Conservation (phyloP, 2,888 invertebrate species). For the Allygus modestus region DNA sequence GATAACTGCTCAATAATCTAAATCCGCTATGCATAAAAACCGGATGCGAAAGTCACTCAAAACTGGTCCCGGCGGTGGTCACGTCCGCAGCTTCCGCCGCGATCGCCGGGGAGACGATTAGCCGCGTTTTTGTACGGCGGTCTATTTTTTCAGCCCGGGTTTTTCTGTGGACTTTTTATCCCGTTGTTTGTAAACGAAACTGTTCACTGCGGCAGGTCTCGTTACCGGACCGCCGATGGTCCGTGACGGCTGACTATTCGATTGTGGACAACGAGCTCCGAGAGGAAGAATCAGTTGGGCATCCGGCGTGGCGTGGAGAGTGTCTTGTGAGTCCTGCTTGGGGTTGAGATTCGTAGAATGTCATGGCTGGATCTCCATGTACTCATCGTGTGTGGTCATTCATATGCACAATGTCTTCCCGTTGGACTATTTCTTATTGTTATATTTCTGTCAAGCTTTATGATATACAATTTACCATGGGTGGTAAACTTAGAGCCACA, state of each 20-base stretch:
- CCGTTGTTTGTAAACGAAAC: constrained; percentile 34
- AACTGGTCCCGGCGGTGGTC: constrained; percentile 47
- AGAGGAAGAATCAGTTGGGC: too few species aligned
- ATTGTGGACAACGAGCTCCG: not conserved
- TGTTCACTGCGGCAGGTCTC: constrained; percentile 1
- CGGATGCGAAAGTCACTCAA: constrained; percentile 55
- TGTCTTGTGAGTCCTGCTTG: too few species aligned
- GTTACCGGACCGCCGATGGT: not conserved
- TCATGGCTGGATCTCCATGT: too few species aligned
- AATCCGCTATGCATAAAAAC: constrained; percentile 52
- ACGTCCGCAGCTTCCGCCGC: constrained; percentile 34
- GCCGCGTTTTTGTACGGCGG: constrained; percentile 20
- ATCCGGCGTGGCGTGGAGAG: too few species aligned
- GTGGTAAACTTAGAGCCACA: too few species aligned
- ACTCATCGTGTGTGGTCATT: too few species aligned
- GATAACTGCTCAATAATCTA: constrained; percentile 53
- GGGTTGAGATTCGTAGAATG: too few species aligned
- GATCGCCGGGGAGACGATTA: constrained; percentile 1
- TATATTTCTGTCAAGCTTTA: too few species aligned
- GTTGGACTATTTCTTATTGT: too few species aligned
- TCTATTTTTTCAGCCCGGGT: constrained; percentile 20
- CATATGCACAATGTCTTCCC: too few species aligned
- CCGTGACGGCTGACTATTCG: constrained; percentile 11
- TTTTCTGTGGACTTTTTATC: not conserved
- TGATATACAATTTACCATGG: too few species aligned